Conservation (phyloP, 2,113 vertebrate species). For the Hystrix cristata region DNA sequence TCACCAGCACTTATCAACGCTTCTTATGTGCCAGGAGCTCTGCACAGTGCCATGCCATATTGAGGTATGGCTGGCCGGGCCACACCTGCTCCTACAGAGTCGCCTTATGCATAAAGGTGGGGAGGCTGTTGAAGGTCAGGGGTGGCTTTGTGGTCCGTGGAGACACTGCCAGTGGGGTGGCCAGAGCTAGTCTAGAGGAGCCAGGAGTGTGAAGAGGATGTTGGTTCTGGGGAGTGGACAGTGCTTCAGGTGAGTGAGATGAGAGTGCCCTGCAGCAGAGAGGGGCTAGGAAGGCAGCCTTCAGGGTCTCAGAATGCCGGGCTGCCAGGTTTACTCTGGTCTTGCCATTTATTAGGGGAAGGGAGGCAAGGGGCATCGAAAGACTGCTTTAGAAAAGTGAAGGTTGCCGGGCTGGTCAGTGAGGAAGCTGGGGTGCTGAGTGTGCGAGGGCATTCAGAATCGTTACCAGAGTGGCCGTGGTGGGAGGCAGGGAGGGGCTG, state of each 20-base stretch:
- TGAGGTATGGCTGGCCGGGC: background rate
- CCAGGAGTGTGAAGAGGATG: background rate
- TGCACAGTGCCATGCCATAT: background rate
- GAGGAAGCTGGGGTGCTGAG: background rate
- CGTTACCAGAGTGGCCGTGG: background rate
- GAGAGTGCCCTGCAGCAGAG: background rate
- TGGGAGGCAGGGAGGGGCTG: background rate
- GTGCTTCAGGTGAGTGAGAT: background rate
- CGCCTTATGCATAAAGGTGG: accelerated
- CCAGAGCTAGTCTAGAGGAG: background rate
- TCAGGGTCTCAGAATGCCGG: background rate
- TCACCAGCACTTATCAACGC: accelerated
- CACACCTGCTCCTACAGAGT: no score
- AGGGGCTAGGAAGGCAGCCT: background rate
- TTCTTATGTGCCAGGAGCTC: background rate
- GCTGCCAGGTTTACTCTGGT: background rate
- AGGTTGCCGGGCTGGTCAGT: background rate
- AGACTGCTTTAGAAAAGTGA: background rate
- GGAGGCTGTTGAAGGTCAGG: background rate
- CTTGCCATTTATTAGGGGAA: background rate
- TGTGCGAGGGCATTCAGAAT: background rate
- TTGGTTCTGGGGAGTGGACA: background rate
- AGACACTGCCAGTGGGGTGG: background rate
- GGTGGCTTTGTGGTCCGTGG: background rate
- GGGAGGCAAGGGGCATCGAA: background rate